Base-by-base conservation (phyloP, 2,888 invertebrate species). In the Strigamia transsilvanica region DNA sequence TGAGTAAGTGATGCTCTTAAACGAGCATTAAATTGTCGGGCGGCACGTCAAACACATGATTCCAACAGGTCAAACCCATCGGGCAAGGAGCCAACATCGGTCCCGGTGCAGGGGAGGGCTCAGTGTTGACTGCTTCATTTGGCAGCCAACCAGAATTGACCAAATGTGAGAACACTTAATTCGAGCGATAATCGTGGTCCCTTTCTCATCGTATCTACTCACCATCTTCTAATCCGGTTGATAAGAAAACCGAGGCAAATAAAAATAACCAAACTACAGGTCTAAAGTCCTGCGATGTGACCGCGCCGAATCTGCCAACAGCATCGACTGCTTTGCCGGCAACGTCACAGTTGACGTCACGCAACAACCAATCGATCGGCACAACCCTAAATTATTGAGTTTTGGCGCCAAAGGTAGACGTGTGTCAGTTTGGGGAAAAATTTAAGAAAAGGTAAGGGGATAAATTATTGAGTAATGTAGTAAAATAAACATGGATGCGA, bases 241-340 rank as follows among this genome's bases (percentile, higher is more conserved):
- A 73, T 73, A 73, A 73, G 73, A 73, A 73, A 73, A 27, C 73
- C 73, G 32, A 73, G 10, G 73, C 9, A 73, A 73, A 73, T 73
- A 73, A 73, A 73, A 73, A 73, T 73, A 27, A 27, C 12, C 27
- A 32, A 73, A 73, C 13, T 73, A 73, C 32, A 73, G 73, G 32
- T 73, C 15, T 18, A 73, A 73, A 73, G 73, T 73, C 73, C 73
- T 73, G 73, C 73, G 73, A 73, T 73, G 73, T 73, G 73, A n/a
- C 32, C 32, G 73, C 32, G 12, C 32, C 27, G 23, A 73, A 73
- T 32, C 73, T 73, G 73, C 73, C 32, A n/a, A 73, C 73, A 73
- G 32, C 13, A 32, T 73, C 73, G 27, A 73, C 73, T 73, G 32
- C 32, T 73, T 73, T 32, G 27, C 73, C 9, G 15, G 73, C 12